These are phyloP conservation scores for Drosophila koepferae DNA, from an alignment of 2,888 invertebrate genomes.

Conservation along the genomic window DNA sequence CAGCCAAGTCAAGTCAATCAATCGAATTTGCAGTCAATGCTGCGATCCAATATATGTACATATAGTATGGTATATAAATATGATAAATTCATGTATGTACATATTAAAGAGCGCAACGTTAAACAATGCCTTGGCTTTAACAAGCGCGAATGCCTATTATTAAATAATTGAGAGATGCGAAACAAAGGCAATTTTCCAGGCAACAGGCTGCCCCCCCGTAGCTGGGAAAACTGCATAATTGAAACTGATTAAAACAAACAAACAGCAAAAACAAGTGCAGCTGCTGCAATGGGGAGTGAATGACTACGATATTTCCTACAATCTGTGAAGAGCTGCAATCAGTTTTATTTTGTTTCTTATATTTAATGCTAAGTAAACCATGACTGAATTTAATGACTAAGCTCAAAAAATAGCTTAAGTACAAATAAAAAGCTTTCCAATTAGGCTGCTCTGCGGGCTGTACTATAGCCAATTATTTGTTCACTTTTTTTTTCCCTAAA, in stretches of 20 bases:
- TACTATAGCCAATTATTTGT: too few relatives aligned
- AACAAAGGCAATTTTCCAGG: conserved; percentile 22
- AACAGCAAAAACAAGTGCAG: neutral
- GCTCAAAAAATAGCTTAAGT: too few relatives aligned
- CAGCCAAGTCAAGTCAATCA: conserved; percentile 28
- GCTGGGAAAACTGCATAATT: conserved; percentile 37
- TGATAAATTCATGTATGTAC: conserved; percentile 1
- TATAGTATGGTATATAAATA: neutral
- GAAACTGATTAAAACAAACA: conserved; percentile 26
- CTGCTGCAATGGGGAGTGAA: neutral
- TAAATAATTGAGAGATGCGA: conserved; percentile 33
- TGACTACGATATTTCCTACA: neutral
- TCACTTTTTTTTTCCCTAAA: too few relatives aligned
- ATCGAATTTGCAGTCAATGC: conserved; percentile 22
- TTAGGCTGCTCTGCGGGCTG: too few relatives aligned
- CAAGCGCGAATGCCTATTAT: conserved; percentile 23
- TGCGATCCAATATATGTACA: conserved; percentile 7
- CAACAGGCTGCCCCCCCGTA: neutral
- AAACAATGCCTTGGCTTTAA: conserved; percentile 21
- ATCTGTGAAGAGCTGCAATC: neutral
- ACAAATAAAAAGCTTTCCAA: too few relatives aligned
- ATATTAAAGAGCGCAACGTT: conserved; percentile 19
- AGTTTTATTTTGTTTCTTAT: too few relatives aligned
- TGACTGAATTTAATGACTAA: too few relatives aligned
- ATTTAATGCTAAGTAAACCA: too few relatives aligned